These are phyloP conservation scores for Sebastes umbrosus DNA, from an alignment of 2,797 vertebrate species.

Conservation along the genomic window DNA sequence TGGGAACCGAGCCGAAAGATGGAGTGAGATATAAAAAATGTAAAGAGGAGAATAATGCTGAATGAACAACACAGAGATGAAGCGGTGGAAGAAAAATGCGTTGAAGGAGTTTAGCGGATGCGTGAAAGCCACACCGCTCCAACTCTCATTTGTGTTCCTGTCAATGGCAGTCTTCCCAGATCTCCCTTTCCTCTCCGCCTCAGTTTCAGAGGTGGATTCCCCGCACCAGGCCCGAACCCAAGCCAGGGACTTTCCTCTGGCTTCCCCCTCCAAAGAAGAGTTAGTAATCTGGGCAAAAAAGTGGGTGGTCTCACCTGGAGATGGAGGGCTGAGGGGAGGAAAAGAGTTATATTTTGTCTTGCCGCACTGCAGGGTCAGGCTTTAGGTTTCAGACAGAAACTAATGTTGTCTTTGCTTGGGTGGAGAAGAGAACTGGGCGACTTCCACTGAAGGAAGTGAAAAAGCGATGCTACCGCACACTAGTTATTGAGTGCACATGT, in stretches of 20 bases:
- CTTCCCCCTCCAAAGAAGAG: conserved; percentile 26
- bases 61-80: conserved; percentile 44
- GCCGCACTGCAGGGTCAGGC: conserved; percentile 5
- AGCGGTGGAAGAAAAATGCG: background rate
- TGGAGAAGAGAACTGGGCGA: background rate
- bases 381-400: conserved; percentile 32
- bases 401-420: conserved; percentile 26
- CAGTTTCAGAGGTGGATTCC: conserved; percentile 53
- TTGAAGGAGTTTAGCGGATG: conserved; percentile 13
- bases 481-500: background rate
- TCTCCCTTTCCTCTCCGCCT: conserved; percentile 15
- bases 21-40: conserved; percentile 47
- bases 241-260: conserved; percentile 71
- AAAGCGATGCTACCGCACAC: background rate
- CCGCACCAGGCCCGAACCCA: conserved; percentile 32
- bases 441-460: background rate
- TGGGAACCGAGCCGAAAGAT: conserved; percentile 30
- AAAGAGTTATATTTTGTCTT: background rate
- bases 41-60: conserved; percentile 22
- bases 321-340: conserved; percentile 9
- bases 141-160: conserved; percentile 24
- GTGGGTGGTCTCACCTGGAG: conserved; percentile 50
- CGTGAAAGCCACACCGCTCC: conserved; percentile 1
- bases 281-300: conserved; percentile 15
- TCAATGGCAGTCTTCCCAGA: conserved; percentile 32